Base-by-base conservation (phyloP, 2,888 invertebrate species). In the Lepidocyrtoides sp. region DNA sequence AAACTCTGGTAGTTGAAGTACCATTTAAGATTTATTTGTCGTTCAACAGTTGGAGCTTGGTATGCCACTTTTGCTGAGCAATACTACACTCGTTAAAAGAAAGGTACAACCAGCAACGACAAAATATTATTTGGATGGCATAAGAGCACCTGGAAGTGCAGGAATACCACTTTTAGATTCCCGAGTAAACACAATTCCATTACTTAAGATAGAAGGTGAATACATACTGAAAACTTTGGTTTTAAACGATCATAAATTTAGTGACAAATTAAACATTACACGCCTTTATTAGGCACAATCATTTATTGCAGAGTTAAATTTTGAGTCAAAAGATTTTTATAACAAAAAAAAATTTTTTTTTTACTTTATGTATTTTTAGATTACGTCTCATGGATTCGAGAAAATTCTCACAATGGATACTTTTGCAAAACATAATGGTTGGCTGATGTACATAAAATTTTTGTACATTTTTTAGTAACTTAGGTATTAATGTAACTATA, bases 301-400 rank as follows among this genome's bases (percentile, higher is more conserved):
- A n/a, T n/a, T n/a, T n/a, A n/a, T n/a, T n/a, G n/a, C n/a, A n/a
- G n/a, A n/a, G n/a, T n/a, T n/a, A n/a, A n/a, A n/a, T n/a, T n/a
- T n/a, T n/a, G n/a, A n/a, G n/a, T n/a, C n/a, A n/a, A n/a, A n/a
- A n/a, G n/a, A n/a, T n/a, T n/a, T n/a, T n/a, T n/a, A n/a, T n/a
- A n/a, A n/a, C n/a, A n/a, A n/a, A n/a, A n/a, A n/a, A n/a, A n/a
- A n/a, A n/a, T n/a, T n/a, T n/a, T n/a, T n/a, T n/a, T n/a, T n/a
- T n/a, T n/a, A n/a, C n/a, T n/a, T n/a, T n/a, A n/a, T n/a, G n/a
- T 54, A 51, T 51, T 51, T 83, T 26, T 32, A 91, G 91, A 91
- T 51, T 91, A 91, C 36, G 48, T 84, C 51, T 69, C 77, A 5
- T 91, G 91, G 91, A 91, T 91, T 63, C 69, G 17, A 29, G 66